Percentiles rank a stretch among this genome's conserved stretches.
Conservation (phyloP, 2,113 vertebrate species). For the Pterocles burchelli region DNA sequence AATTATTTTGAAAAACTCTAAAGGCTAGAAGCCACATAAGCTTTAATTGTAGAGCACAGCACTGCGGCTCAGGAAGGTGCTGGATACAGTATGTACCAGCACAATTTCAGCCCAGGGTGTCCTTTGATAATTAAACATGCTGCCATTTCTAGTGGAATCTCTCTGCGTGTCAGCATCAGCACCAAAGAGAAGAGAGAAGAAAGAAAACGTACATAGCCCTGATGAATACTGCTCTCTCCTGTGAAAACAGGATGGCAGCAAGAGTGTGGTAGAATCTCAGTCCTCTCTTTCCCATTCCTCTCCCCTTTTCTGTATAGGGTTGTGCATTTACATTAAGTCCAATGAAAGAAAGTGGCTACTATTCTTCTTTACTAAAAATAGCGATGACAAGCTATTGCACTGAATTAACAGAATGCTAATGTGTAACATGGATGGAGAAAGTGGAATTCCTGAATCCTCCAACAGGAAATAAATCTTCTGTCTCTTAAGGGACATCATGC, state of each 20-base stretch:
- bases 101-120: constrained; percentile 4
- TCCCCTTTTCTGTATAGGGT: neutral
- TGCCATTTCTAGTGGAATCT: constrained; percentile 3
- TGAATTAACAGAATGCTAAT: neutral
- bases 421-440: neutral
- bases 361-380: neutral
- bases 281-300: neutral
- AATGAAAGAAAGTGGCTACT: neutral
- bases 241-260: neutral
- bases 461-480: neutral
- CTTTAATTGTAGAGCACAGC: neutral
- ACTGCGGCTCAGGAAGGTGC: neutral
- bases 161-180: neutral
- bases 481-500: neutral
- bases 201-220: neutral
- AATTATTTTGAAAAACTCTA: neutral
- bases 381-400: neutral
- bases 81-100: neutral
- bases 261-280: neutral
- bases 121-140: constrained; percentile 50
- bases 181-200: constrained; percentile 24
- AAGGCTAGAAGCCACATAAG: neutral
- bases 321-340: neutral
- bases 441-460: neutral
- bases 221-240: neutral